Percentiles rank a stretch among this genome's conserved stretches.
Conservation (phyloP, 2,113 vertebrate species). For the Alethe diademata region DNA sequence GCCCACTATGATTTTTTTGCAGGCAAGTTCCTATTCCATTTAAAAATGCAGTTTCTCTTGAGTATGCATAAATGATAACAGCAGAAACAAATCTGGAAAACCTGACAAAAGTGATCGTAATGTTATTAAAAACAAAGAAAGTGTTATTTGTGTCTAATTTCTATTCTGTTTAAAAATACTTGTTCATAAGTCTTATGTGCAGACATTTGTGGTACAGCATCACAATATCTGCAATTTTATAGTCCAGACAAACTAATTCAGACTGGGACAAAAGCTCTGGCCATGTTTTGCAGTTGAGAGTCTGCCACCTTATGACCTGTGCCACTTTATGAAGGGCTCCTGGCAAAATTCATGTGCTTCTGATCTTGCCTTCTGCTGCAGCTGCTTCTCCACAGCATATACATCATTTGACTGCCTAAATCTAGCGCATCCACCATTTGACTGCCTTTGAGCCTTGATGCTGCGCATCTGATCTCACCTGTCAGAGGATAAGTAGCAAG, state of each 20-base stretch:
- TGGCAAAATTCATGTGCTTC: neutral
- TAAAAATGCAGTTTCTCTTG: neutral
- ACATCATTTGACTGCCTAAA: neutral
- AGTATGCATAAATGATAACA: neutral
- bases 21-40: neutral
- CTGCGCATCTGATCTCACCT: neutral
- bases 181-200: neutral
- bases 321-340: neutral
- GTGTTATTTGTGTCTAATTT: neutral
- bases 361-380: neutral
- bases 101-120: neutral
- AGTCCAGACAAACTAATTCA: neutral
- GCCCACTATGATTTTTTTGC: neutral
- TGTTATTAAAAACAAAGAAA: neutral
- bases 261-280: neutral
- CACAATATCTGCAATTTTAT: neutral
- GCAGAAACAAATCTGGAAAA: neutral
- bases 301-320: neutral
- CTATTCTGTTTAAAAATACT: neutral
- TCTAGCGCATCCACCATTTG: neutral
- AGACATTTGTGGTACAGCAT: neutral
- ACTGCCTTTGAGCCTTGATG: neutral
- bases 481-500: neutral
- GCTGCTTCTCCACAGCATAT: neutral
- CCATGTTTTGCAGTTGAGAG: neutral